Percentiles rank a stretch among this genome's conserved stretches.
phyloP scores from a whole-genome alignment of 2,797 vertebrate genomes.

The Galagoides demidoff region DNA sequence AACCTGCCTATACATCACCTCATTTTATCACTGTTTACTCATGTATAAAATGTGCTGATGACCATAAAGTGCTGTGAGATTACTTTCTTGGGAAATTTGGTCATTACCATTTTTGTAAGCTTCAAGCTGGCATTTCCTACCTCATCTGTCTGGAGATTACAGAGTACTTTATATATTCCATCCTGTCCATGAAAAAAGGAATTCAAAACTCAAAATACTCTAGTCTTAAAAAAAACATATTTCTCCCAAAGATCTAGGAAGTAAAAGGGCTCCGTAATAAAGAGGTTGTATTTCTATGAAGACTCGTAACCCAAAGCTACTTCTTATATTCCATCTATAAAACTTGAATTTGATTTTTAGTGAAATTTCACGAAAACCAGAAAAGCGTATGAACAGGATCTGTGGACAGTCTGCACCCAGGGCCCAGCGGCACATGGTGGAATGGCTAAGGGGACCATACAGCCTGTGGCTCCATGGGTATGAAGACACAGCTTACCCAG shows the following conservation, averaged over 20 bases:
- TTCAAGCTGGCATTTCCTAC: slow-evolving; percentile 61
- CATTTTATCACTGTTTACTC: slow-evolving; percentile 69
- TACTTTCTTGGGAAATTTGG: slow-evolving; percentile 56
- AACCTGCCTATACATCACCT: slow-evolving; percentile 64
- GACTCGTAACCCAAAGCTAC: slow-evolving; percentile 4
- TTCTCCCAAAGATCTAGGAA: slow-evolving; percentile 29
- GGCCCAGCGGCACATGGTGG: neutral
- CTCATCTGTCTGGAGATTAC: slow-evolving; percentile 57
- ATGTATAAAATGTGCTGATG: slow-evolving; percentile 55
- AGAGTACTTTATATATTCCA: slow-evolving; percentile 62
- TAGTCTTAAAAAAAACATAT: neutral
- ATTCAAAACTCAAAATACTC: neutral
- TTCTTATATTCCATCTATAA: neutral
- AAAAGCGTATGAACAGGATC: neutral
- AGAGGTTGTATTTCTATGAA: slow-evolving; percentile 7
- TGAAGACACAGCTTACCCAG: neutral
- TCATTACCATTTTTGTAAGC: slow-evolving; percentile 69
- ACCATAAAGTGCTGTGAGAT: slow-evolving; percentile 69
- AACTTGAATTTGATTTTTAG: neutral
- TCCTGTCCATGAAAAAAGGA: neutral
- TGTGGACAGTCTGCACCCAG: neutral
- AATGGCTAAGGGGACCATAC: neutral
- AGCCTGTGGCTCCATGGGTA: neutral
- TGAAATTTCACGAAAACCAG: slow-evolving; percentile 12
- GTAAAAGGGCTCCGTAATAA: slow-evolving; percentile 14